These are phyloP conservation scores for Phoxinus phoxinus DNA, from an alignment of 2,113 vertebrate genomes.

Conservation along the genomic window DNA sequence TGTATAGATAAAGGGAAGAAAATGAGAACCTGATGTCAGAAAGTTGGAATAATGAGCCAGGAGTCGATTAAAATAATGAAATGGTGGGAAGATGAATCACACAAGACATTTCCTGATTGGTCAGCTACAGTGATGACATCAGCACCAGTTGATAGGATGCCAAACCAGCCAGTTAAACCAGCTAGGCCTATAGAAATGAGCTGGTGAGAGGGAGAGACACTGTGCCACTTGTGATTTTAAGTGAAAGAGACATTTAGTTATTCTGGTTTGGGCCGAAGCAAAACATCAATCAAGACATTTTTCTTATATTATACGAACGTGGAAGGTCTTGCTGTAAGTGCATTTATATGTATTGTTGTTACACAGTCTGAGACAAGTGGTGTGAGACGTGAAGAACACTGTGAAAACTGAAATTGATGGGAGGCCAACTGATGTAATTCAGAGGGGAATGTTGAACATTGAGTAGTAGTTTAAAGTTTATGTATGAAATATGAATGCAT, in stretches of 20 bases:
- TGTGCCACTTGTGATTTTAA: neutral
- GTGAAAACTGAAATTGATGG: neutral
- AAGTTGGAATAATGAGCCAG: neutral
- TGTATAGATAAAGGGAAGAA: neutral
- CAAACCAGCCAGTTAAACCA: neutral
- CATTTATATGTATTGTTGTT: neutral
- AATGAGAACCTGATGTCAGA: neutral
- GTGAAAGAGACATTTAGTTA: neutral
- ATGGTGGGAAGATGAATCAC: neutral
- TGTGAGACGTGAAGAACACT: neutral
- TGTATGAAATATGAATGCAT: too few species aligned
- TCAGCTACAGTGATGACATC: slow-evolving; percentile 6
- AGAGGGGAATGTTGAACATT: neutral
- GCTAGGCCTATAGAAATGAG: neutral
- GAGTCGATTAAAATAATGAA: neutral
- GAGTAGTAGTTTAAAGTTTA: neutral
- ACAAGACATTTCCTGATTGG: neutral
- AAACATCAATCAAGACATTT: neutral
- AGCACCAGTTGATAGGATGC: neutral
- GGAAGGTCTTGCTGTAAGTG: neutral
- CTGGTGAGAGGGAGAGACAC: neutral
- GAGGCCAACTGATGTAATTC: neutral
- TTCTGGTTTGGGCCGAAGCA: neutral
- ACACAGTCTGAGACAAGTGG: neutral
- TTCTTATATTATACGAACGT: neutral